These are phyloP conservation scores for Desmodus rotundus DNA, from an alignment of 2,113 vertebrate genomes.

Conservation along the genomic window DNA sequence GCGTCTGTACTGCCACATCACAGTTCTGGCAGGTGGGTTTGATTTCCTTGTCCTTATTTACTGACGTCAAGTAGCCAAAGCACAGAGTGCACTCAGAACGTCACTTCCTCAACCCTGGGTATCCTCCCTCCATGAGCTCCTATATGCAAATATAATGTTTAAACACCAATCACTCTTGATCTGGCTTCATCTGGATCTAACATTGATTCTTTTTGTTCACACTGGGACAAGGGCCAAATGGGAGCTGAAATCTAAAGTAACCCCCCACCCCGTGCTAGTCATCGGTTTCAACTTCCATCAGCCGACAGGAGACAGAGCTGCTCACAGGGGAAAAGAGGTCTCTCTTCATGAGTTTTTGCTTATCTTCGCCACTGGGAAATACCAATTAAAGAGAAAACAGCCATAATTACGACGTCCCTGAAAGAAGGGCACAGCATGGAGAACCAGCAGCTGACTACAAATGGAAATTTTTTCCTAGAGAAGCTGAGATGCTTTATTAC, in stretches of 20 bases:
- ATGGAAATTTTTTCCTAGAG: not conserved
- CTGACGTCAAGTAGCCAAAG: not conserved
- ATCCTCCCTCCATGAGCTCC: not conserved
- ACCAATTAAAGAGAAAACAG: constrained; percentile 5
- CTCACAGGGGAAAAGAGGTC: not conserved
- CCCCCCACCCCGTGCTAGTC: not conserved
- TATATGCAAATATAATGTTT: not conserved
- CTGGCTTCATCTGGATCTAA: not conserved
- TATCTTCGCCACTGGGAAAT: constrained; percentile 19
- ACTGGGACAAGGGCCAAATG: not conserved
- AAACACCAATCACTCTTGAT: not conserved
- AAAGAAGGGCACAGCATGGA: not conserved
- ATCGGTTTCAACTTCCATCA: not conserved
- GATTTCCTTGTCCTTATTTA: not conserved
- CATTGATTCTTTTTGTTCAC: not conserved
- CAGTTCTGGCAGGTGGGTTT: not conserved
- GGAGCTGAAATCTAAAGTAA: not conserved
- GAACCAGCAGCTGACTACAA: not conserved
- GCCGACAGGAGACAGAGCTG: constrained; percentile 2
- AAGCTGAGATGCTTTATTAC: not conserved
- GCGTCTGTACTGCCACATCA: not conserved
- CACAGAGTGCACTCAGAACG: not conserved
- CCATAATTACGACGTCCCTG: not conserved
- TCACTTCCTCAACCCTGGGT: not conserved
- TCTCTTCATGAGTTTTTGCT: not conserved